phyloP scores from a whole-genome alignment of 2,888 invertebrate species.

The Polietes domitor region DNA sequence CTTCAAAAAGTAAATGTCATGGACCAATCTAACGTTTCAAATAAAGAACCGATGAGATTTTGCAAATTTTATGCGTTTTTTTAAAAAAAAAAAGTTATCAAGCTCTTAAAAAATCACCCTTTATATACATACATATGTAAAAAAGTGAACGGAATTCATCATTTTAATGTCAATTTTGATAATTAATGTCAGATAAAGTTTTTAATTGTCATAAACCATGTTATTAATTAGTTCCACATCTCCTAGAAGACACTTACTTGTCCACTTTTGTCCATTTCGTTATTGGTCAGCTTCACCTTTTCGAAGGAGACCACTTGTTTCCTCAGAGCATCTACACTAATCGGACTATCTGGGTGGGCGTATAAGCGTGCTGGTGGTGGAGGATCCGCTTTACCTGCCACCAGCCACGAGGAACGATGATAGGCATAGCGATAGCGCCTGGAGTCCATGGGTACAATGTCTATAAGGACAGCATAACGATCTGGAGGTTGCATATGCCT shows the following conservation, averaged over 20 bases:
- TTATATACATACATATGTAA: too few species aligned
- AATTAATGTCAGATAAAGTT: too few species aligned
- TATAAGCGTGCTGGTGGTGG: constrained; percentile 96
- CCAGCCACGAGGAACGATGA: constrained; percentile 98
- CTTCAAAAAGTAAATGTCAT: too few species aligned
- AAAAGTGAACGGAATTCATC: too few species aligned
- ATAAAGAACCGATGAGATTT: too few species aligned
- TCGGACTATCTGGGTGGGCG: constrained; percentile 98
- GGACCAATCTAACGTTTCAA: too few species aligned
- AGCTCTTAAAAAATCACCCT: too few species aligned
- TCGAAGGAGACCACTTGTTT: constrained; percentile 99
- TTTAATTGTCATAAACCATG: too few species aligned
- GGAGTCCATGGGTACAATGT: constrained; percentile 98
- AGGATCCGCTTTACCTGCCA: constrained; percentile 98
- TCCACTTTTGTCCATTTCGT: constrained; percentile 97
- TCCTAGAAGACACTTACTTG: constrained; percentile 87
- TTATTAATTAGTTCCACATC: too few species aligned
- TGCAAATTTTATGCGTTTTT: too few species aligned
- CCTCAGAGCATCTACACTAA: constrained; percentile 95
- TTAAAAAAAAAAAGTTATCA: too few species aligned
- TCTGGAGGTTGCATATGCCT: constrained; percentile 87
- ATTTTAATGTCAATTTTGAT: too few species aligned
- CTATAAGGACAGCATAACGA: constrained; percentile 95
- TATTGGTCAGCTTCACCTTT: constrained; percentile 98
- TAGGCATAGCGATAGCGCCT: constrained; percentile 98